These are phyloP conservation scores for Phalacrocorax aristotelis DNA, from an alignment of 2,113 vertebrate species.

Conservation along the genomic window DNA sequence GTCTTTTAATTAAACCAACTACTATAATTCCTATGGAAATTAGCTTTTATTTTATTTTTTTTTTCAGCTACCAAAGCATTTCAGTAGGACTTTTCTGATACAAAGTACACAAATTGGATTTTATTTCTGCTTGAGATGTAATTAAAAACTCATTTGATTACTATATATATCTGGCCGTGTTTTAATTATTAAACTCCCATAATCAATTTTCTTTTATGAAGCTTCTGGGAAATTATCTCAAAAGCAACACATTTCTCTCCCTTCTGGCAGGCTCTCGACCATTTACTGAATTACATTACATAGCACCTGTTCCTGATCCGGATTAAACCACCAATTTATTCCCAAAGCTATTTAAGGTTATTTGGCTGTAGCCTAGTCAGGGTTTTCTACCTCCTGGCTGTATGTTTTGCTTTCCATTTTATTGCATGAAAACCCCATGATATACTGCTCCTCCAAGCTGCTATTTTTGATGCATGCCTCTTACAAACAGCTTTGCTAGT, in stretches of 20 bases:
- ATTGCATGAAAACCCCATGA: neutral
- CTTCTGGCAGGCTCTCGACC: conserved; percentile 76
- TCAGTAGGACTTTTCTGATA: conserved; percentile 72
- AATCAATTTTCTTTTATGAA: conserved; percentile 86
- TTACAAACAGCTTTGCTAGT: neutral
- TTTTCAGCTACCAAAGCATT: conserved; percentile 72
- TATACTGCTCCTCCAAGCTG: neutral
- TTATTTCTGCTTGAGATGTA: conserved; percentile 79
- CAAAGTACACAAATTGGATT: conserved; percentile 72
- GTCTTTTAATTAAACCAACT: conserved; percentile 76
- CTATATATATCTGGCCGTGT: conserved; percentile 78
- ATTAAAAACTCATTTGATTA: conserved; percentile 85
- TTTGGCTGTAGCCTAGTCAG: conserved; percentile 68
- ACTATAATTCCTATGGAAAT: conserved; percentile 77
- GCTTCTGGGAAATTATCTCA: conserved; percentile 86
- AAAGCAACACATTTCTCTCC: conserved; percentile 79
- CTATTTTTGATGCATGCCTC: neutral
- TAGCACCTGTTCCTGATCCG: conserved; percentile 77
- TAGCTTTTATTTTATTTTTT: conserved; percentile 72
- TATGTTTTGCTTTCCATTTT: conserved; percentile 36
- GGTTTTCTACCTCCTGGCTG: conserved; percentile 51
- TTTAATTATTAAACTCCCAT: conserved; percentile 79
- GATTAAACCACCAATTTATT: conserved; percentile 77
- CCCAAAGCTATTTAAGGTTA: conserved; percentile 68
- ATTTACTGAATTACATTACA: conserved; percentile 77